Conservation (phyloP, 2,113 vertebrate genomes). For the Pedionomus torquatus region DNA sequence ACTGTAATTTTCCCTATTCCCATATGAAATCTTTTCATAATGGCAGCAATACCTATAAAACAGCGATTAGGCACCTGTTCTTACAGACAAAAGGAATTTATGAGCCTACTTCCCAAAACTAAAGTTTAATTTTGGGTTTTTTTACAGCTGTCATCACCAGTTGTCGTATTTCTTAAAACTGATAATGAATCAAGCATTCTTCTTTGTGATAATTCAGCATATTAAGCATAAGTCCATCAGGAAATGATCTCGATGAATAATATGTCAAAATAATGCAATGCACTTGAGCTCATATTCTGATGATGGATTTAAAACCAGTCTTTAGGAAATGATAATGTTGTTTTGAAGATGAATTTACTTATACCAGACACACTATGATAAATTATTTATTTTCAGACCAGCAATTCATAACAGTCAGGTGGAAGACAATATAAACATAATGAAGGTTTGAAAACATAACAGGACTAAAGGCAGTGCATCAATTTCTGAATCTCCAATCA, state of each 20-base stretch:
- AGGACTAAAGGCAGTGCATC: constrained; percentile 68
- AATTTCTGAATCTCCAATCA: constrained; percentile 63
- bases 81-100: not conserved
- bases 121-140: constrained; percentile 12
- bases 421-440: constrained; percentile 71
- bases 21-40: not conserved
- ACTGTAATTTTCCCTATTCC: not conserved
- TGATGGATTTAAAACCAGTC: constrained; percentile 70
- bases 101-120: not conserved
- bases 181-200: not conserved
- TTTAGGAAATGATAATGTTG: constrained; percentile 66
- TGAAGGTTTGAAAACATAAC: constrained; percentile 72
- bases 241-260: constrained; percentile 55
- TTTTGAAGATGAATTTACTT: constrained; percentile 73
- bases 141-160: not conserved
- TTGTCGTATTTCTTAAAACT: constrained; percentile 35
- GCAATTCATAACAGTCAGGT: constrained; percentile 66
- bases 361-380: constrained; percentile 46
- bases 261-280: constrained; percentile 53
- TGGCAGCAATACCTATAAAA: not conserved
- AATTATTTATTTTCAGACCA: constrained; percentile 56
- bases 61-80: not conserved
- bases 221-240: constrained; percentile 57
- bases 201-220: constrained; percentile 52
- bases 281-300: constrained; percentile 5